A percentile compares a stretch with the other conserved stretches of the same genome.
phyloP scores from a whole-genome alignment of 53 echinoderm and acorn worm genomes.

The Holothuria leucospilota region DNA sequence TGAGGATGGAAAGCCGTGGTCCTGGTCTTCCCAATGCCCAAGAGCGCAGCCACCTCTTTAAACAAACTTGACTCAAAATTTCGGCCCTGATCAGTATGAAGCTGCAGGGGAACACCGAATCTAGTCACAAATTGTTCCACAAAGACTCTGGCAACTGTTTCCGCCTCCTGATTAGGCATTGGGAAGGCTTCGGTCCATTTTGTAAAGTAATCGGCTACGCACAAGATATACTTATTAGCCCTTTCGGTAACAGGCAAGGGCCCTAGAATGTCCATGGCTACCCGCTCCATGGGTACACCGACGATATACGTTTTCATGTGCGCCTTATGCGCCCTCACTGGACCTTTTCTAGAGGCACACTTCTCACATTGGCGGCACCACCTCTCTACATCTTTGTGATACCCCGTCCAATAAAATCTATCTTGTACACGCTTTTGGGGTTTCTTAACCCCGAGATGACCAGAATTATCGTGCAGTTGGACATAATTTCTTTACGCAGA shows the following conservation, averaged over 20 bases:
- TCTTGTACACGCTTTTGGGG: constrained; percentile 53
- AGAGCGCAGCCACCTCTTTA: too few relatives aligned
- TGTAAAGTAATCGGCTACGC: constrained; percentile 68
- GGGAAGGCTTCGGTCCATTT: constrained; percentile 66
- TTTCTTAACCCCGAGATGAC: constrained; percentile 65
- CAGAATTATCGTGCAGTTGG: constrained; percentile 53
- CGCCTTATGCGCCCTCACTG: constrained; percentile 29
- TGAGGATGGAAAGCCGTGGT: too few relatives aligned
- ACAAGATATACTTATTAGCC: constrained; percentile 64
- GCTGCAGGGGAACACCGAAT: too few relatives aligned
- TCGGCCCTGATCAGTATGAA: too few relatives aligned
- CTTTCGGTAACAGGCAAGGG: constrained; percentile 60
- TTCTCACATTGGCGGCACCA: constrained; percentile 55
- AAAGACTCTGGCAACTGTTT: constrained; percentile 55
- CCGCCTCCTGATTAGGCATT: constrained; percentile 51
- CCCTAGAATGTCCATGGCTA: constrained; percentile 65
- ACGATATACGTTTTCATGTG: constrained; percentile 57
- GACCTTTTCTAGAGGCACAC: constrained; percentile 49
- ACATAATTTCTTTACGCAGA: constrained; percentile 35
- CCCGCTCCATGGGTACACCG: constrained; percentile 57
- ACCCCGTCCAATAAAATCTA: constrained; percentile 63
- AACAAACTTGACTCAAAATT: too few relatives aligned
- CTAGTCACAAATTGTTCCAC: constrained; percentile 73
- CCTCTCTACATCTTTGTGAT: constrained; percentile 50
- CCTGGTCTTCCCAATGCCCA: too few relatives aligned